Evolutionary conservation across 2,113 vertebrate genomes (phyloP).

Genomic region (Calonectris borealis): DNA sequence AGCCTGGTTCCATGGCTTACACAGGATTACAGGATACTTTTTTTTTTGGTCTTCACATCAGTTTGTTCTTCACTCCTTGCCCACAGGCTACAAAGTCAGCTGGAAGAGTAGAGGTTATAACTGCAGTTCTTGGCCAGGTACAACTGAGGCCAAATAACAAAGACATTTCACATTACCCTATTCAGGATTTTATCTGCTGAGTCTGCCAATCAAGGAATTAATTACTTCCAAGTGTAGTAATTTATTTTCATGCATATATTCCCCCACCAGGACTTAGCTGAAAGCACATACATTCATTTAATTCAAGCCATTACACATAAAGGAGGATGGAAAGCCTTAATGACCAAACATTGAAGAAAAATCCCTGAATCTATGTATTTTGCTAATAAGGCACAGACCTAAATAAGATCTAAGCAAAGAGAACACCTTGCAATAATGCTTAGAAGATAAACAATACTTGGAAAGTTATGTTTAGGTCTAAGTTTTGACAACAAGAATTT

Average conservation of each 20-base stretch:
- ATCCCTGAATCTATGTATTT: background rate
- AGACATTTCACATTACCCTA: background rate
- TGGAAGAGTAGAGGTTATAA: background rate
- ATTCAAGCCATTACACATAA: background rate
- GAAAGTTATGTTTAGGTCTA: background rate
- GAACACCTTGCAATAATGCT: background rate
- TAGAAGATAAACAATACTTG: background rate
- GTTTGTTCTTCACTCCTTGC: background rate
- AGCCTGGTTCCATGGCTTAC: background rate
- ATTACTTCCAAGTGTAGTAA: background rate
- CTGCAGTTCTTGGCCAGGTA: background rate
- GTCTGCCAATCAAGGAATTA: background rate
- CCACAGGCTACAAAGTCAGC: background rate
- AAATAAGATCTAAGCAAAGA: background rate
- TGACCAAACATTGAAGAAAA: background rate
- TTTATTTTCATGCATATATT: background rate
- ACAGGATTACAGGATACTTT: background rate
- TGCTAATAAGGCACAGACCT: background rate
- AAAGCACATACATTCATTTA: background rate
- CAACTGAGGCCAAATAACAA: background rate
- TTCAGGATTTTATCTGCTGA: background rate
- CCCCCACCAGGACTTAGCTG: background rate
- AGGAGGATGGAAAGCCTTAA: background rate
- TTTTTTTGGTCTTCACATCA: background rate
- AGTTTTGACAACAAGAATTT: background rate